Evolutionary conservation across 37 sponge, comb jelly and placozoan genomes (phyloP).

Genomic region (Crambe crambe): DNA sequence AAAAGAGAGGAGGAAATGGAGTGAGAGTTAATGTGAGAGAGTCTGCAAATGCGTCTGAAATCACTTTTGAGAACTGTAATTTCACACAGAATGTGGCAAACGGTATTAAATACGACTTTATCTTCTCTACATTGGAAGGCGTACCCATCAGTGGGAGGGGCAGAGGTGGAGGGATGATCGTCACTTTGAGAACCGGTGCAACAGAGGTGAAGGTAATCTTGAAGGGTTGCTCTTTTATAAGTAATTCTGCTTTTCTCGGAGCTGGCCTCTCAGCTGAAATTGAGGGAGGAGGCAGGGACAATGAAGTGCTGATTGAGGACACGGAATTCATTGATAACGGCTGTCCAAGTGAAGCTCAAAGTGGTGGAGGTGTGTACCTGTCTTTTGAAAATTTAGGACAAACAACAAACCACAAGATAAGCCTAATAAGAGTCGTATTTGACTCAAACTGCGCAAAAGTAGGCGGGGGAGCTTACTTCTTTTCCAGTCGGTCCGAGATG

Average conservation of each 20-base stretch:
- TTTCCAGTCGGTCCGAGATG: not conserved
- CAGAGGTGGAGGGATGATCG: conserved; percentile 11
- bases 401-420: too few species aligned
- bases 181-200: not conserved
- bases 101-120: not conserved
- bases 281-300: not conserved
- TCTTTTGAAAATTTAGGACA: not conserved
- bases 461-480: not conserved
- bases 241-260: conserved; percentile 14
- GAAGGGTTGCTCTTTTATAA: not conserved
- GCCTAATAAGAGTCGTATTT: not conserved
- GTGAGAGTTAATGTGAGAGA: not conserved
- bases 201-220: not conserved
- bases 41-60: not conserved
- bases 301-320: not conserved
- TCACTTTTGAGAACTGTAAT: not conserved
- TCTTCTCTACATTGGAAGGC: not conserved
- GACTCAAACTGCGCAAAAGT: not conserved
- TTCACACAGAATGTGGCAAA: not conserved
- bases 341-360: not conserved
- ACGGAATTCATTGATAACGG: conserved; percentile 8
- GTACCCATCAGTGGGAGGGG: not conserved
- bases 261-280: conserved; percentile 22
- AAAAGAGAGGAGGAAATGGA: not conserved
- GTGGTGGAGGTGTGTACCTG: not conserved